Evolutionary conservation across 2,113 vertebrate genomes (phyloP).

Genomic region (Prochilodus magdalenae): DNA sequence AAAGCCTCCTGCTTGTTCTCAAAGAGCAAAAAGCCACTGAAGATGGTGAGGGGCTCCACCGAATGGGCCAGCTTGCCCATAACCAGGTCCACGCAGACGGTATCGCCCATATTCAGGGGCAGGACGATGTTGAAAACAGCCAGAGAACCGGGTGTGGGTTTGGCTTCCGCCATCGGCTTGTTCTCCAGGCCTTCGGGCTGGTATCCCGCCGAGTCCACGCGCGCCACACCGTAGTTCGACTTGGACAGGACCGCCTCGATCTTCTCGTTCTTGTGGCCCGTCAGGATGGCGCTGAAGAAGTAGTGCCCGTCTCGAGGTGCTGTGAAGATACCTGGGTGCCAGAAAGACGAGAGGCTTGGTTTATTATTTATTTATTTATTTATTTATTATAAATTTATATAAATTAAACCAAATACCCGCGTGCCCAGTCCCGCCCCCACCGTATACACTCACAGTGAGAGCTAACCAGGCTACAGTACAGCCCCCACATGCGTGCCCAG

Average conservation of each 20-base stretch:
- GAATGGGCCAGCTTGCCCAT: slow-evolving; percentile 91
- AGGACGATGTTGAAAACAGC: slow-evolving; percentile 91
- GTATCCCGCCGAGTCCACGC: slow-evolving; percentile 90
- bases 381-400: not conserved
- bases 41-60: slow-evolving; percentile 89
- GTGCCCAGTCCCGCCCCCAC: no score
- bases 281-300: slow-evolving; percentile 89
- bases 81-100: slow-evolving; percentile 91
- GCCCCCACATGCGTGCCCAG: no score
- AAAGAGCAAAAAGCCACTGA: slow-evolving; percentile 89
- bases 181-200: slow-evolving; percentile 93
- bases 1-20: slow-evolving; percentile 65
- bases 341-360: not conserved
- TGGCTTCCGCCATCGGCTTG: slow-evolving; percentile 85
- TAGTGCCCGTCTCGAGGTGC: slow-evolving; percentile 87
- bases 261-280: slow-evolving; percentile 87
- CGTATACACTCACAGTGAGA: no score
- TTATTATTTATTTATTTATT: not conserved
- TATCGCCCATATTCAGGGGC: slow-evolving; percentile 83
- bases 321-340: slow-evolving; percentile 84
- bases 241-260: slow-evolving; percentile 92
- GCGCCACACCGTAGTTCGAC: slow-evolving; percentile 89
- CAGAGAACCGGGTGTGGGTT: slow-evolving; percentile 81
- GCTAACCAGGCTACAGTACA: no score
- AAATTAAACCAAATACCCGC: no score